Evolutionary conservation across 2,888 invertebrate species (phyloP), one percentile per base, ranked within the genome.

Genomic region (Drosophila hamatofila): DNA sequence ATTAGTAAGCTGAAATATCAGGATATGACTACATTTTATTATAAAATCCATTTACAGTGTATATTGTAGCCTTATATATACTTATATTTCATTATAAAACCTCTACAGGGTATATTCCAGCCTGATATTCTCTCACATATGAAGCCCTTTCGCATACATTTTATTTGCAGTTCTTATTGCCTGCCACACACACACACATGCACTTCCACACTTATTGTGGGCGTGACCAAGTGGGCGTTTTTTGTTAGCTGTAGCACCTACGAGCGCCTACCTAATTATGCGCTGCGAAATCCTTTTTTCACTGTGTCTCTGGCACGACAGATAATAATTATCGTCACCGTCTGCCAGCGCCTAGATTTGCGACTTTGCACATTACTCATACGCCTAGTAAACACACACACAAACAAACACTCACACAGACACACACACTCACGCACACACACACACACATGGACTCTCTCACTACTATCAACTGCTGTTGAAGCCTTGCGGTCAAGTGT

Each of bases 161-260:
- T 51, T 46, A 37, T 63, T 60, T 55, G 60, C 54, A 41, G 46
- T 55, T 75, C 49, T 39, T 23, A 52, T 51, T 33, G 7, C 56
- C 44, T 44, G 23, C 3, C 52, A 41, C 75, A 71, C 52, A 46
- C 25, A 27, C 48, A 27, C 48, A n/a, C n/a, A 27, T n/a, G n/a
- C 48, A 48, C 49, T 12, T 11, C 1, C 30, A 30, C 55, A 46
- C 68, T 67, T 46, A 23, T 39, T 51, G 60, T 67, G 48, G 82
- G 82, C 81, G 79, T 86, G 83, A 59, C 79, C 63, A 81, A 82
- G 84, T 80, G 70, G 80, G 80, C 66, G 75, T 70, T 58, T 58
- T 4, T 3, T 14, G 49, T 49, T 35, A n/a, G 51, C 12, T 7
- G 44, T 44, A 49, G 11, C 49, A 42, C 56, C 49, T 63, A 72